Conservation (phyloP, 2,888 invertebrate genomes). For the Alcis repandata region DNA sequence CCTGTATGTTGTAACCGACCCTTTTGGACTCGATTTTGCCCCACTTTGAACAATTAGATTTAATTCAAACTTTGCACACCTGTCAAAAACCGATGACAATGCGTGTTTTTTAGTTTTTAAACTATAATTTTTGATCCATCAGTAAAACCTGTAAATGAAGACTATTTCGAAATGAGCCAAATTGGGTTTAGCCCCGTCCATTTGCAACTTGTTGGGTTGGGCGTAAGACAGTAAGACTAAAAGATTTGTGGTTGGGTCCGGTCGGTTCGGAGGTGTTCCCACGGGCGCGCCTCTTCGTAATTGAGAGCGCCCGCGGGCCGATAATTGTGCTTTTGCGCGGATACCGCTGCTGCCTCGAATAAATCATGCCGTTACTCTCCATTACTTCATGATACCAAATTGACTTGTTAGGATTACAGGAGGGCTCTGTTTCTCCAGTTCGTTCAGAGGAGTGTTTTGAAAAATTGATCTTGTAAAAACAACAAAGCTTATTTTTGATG, state of each 20-base stretch:
- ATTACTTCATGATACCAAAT: slow-evolving; percentile 85
- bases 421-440: slow-evolving; percentile 51
- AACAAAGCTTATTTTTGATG: not conserved
- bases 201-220: slow-evolving; percentile 70
- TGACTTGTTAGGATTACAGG: slow-evolving; percentile 75
- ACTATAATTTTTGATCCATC: slow-evolving; percentile 9
- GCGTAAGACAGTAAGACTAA: slow-evolving; percentile 72
- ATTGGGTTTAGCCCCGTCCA: slow-evolving; percentile 50
- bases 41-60: too few relatives aligned
- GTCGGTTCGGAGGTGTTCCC: slow-evolving; percentile 77
- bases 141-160: slow-evolving; percentile 29
- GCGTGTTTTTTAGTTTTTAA: too few relatives aligned
- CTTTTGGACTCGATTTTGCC: too few relatives aligned
- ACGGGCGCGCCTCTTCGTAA: slow-evolving; percentile 84
- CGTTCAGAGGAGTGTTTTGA: slow-evolving; percentile 30
- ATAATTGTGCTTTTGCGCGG: slow-evolving; percentile 83
- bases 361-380: slow-evolving; percentile 86
- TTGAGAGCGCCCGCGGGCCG: slow-evolving; percentile 86
- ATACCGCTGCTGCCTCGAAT: slow-evolving; percentile 68
- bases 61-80: too few relatives aligned
- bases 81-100: too few relatives aligned
- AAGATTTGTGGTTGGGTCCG: slow-evolving; percentile 79
- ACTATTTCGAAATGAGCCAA: slow-evolving; percentile 30
- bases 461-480: slow-evolving; percentile 29
- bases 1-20: too few relatives aligned